Percentiles rank a stretch among this genome's conserved stretches.
Evolutionary conservation across 2,113 vertebrate species (phyloP).

Genomic region (Sitta europaea): DNA sequence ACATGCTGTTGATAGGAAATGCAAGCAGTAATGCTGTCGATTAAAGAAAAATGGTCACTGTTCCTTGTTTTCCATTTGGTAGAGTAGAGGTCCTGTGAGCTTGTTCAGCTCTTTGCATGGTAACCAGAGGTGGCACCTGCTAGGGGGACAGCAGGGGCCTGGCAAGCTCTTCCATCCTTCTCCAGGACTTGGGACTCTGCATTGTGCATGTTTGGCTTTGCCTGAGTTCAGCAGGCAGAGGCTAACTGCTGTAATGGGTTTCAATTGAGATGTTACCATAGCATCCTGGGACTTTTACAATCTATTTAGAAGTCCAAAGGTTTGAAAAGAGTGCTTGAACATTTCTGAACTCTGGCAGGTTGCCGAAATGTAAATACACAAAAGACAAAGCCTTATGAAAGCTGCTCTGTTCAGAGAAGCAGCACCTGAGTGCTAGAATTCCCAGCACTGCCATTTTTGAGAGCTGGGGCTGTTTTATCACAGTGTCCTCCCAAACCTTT

Average conservation of each 20-base stretch:
- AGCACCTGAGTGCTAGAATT: conserved; percentile 32
- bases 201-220: background rate
- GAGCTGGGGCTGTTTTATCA: background rate
- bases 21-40: background rate
- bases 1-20: background rate
- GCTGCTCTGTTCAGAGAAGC: conserved; percentile 36
- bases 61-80: background rate
- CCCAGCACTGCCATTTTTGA: background rate
- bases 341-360: conserved; percentile 59
- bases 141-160: background rate
- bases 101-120: background rate
- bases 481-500: background rate
- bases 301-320: conserved; percentile 58
- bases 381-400: conserved; percentile 53
- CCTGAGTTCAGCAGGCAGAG: conserved; percentile 14
- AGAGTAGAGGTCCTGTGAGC: background rate
- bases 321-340: conserved; percentile 67
- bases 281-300: conserved; percentile 51
- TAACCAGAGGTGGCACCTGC: conserved; percentile 16
- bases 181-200: background rate
- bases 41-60: background rate
- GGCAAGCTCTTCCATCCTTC: background rate
- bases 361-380: conserved; percentile 58
- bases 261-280: conserved; percentile 54
- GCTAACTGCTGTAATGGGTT: conserved; percentile 3